Evolutionary conservation across 2,888 invertebrate genomes (phyloP), one percentile per base, ranked within the genome.

Genomic region (Agrochola litura): DNA sequence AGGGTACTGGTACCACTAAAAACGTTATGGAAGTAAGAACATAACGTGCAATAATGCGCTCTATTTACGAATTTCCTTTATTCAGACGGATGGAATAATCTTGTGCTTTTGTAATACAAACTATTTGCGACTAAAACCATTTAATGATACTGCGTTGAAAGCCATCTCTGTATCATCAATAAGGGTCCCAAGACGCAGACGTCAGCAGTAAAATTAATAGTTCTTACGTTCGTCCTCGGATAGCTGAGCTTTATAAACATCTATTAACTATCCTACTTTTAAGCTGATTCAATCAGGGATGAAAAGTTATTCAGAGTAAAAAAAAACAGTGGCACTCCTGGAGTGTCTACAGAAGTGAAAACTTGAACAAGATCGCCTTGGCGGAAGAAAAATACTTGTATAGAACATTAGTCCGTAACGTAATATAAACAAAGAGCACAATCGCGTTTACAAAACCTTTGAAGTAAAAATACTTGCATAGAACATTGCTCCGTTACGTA

Each of bases 141-240:
- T 64, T 60, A 60, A 60, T 70, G 52, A 71, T 56, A 76, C 64
- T 75, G 68, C 41, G 65, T 75, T 49, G 77, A 30, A 72, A 61
- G 67, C 78, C 71, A 80, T 78, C 70, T 77, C 81, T 81, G 79
- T 86, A 79, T 80, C 83, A 81, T 85, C 86, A 85, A 81, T 86
- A 86, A 83, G 79, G 81, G 80, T 81, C 61, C 49, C 67, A 65
- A 81, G 83, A 83, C 77, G 73, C 79, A 83, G 82, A 86, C 75
- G 58, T 79, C 81, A 65, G 77, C 83, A 85, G 68, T 85, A 75
- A 80, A 80, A 86, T 78, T 77, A 77, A 78, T 86, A 82, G 82
- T 81, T 84, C 69, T 73, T 78, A 74, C 73, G 77, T 76, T 79
- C 19, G 25, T 64, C 67, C 63, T 77, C 65, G 65, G 63, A 68